Evolutionary conservation across 2,113 vertebrate genomes (phyloP).

Genomic region (Puntigrus tetrazona): DNA sequence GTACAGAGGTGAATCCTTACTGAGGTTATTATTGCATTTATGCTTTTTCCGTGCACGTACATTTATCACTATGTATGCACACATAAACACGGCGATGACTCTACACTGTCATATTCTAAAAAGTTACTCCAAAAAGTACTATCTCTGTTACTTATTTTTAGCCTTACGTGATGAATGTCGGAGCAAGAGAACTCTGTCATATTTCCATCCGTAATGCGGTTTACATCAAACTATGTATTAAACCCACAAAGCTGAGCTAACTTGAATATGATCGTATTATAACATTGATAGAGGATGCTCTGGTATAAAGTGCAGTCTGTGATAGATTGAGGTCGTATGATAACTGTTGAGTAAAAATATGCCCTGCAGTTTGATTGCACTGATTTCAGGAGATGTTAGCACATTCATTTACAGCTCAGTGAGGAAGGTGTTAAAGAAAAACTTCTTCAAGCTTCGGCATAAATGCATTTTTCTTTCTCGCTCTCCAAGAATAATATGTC

Average conservation of each 20-base stretch:
- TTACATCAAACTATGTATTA: neutral
- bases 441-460: neutral
- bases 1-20: neutral
- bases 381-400: neutral
- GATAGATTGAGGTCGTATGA: slow-evolving; percentile 21
- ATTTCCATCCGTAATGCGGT: neutral
- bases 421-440: neutral
- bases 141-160: neutral
- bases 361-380: neutral
- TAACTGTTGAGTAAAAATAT: neutral
- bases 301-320: neutral
- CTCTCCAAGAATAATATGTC: neutral
- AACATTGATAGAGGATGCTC: neutral
- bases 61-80: neutral
- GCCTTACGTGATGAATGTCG: neutral
- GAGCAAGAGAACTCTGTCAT: neutral
- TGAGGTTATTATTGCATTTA: neutral
- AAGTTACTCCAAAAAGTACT: neutral
- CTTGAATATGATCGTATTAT: neutral
- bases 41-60: neutral
- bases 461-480: neutral
- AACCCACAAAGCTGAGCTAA: neutral
- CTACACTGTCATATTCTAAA: neutral
- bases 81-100: neutral
- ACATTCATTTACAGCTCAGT: neutral